phyloP scores from a whole-genome alignment of 2,888 invertebrate species.

The Malachius bipustulatus region DNA sequence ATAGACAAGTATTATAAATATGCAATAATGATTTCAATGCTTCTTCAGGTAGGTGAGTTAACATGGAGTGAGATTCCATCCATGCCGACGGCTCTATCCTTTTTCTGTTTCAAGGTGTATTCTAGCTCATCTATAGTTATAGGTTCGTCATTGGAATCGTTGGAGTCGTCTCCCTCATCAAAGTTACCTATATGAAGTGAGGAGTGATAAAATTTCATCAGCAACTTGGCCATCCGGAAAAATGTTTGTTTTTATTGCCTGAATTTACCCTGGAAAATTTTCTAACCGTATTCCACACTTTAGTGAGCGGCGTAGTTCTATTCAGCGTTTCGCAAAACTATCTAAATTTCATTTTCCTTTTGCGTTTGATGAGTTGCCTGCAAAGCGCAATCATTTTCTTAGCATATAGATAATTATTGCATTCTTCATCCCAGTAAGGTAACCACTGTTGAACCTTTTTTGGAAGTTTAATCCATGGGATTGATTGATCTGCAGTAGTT shows the following conservation, averaged over 20 bases:
- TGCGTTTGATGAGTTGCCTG: slow-evolving; percentile 4
- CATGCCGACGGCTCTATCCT: slow-evolving; percentile 5
- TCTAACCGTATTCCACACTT: slow-evolving; percentile 6
- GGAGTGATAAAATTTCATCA: too few species aligned
- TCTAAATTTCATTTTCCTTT: slow-evolving; percentile 4
- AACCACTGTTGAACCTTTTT: not conserved
- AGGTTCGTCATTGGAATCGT: not conserved
- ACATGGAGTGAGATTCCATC: slow-evolving; percentile 3
- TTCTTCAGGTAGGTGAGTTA: not conserved
- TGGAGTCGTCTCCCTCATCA: too few species aligned
- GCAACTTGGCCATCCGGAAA: too few species aligned
- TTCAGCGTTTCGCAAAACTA: slow-evolving; percentile 3
- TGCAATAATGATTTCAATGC: slow-evolving; percentile 2
- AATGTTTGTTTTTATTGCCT: too few species aligned
- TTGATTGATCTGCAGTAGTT: too few species aligned
- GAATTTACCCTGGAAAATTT: slow-evolving; percentile 3
- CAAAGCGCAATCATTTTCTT: not conserved
- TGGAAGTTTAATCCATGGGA: not conserved
- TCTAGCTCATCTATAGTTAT: slow-evolving; percentile 1
- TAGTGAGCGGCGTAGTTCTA: not conserved
- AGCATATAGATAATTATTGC: slow-evolving; percentile 3
- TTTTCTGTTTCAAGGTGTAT: not conserved
- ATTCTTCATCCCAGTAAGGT: slow-evolving; percentile 8
- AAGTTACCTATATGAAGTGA: too few species aligned
- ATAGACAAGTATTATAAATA: too few species aligned